These are phyloP conservation scores for Epizoanthus illoricatus DNA, from an alignment of 92 coral and sea anemone genomes.

Conservation along the genomic window DNA sequence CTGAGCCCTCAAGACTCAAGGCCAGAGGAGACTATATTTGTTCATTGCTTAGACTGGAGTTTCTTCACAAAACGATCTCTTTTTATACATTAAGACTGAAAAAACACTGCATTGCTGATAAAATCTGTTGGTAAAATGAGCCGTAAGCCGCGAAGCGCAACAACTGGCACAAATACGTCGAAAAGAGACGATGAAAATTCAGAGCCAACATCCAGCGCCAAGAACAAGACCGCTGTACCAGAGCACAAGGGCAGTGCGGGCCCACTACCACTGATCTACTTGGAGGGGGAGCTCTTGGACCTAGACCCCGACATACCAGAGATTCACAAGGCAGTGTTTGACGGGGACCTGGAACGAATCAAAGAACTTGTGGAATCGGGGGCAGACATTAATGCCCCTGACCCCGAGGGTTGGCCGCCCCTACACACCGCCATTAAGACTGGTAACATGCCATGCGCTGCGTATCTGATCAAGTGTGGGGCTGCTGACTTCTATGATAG, in stretches of 20 bases:
- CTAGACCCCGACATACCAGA: conserved; percentile 32
- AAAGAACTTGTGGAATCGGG: conserved; percentile 32
- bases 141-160: not conserved
- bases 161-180: not conserved
- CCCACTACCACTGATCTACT: conserved; percentile 33
- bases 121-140: not conserved
- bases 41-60: not conserved
- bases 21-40: too few relatives aligned
- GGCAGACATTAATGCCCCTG: conserved; percentile 25
- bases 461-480: conserved; percentile 33
- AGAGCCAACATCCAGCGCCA: not conserved
- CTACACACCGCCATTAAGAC: conserved; percentile 34
- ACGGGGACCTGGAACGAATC: conserved; percentile 34
- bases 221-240: not conserved
- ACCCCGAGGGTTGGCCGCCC: conserved; percentile 41
- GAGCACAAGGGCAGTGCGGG: conserved; percentile 1
- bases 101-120: not conserved
- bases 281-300: conserved; percentile 32
- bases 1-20: too few relatives aligned
- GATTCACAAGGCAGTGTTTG: conserved; percentile 41
- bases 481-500: conserved; percentile 36
- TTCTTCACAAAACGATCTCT: not conserved
- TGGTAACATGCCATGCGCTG: conserved; percentile 37
- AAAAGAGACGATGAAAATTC: not conserved
- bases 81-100: too few relatives aligned